phyloP scores from a whole-genome alignment of 2,888 invertebrate species.

The Philhelius pedissequus region DNA sequence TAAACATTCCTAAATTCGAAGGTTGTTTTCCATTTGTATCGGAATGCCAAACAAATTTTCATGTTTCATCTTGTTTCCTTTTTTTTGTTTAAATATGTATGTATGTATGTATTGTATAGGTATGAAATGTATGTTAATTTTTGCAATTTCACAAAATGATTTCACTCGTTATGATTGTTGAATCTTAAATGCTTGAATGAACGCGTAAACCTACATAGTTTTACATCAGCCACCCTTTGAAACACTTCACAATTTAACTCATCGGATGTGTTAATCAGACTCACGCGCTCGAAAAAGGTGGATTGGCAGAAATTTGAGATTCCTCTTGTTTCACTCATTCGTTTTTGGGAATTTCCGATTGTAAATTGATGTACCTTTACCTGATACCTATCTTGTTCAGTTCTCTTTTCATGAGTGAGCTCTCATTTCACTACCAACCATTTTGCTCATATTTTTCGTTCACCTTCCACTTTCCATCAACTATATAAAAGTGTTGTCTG shows the following conservation, averaged over 20 bases:
- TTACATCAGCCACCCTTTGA: neutral
- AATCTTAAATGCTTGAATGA: conserved; percentile 66
- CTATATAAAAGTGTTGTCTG: neutral
- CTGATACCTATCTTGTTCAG: neutral
- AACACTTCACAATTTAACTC: neutral
- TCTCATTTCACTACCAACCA: neutral
- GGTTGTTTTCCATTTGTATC: conserved; percentile 54
- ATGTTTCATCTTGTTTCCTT: conserved; percentile 18
- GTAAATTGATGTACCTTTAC: conserved; percentile 6
- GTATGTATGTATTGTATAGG: neutral
- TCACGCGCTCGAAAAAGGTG: conserved; percentile 45
- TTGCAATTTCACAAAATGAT: conserved; percentile 13
- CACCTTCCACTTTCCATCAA: neutral
- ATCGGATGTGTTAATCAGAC: conserved; percentile 9
- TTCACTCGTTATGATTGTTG: conserved; percentile 3
- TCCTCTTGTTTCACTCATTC: conserved; percentile 41
- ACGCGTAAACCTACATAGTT: conserved; percentile 55
- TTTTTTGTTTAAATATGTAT: neutral
- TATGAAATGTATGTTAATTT: neutral
- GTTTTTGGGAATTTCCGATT: conserved; percentile 46
- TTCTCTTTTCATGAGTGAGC: too few species aligned
- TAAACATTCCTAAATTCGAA: conserved; percentile 67
- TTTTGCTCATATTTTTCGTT: neutral
- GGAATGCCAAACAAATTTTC: conserved; percentile 44
- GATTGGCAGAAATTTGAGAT: neutral